Conservation (phyloP, 2,888 invertebrate species). For the Crematogaster levior region DNA sequence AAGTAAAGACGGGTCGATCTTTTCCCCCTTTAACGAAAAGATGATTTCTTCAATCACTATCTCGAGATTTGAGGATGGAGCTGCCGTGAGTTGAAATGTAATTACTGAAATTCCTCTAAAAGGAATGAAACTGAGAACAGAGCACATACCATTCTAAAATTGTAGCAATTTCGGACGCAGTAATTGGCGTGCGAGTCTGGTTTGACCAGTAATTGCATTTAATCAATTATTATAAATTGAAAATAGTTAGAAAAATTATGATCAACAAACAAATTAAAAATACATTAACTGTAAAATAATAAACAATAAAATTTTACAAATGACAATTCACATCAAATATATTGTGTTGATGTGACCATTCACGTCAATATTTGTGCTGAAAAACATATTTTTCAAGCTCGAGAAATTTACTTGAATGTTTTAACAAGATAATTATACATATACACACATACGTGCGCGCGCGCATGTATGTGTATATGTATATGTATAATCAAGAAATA, state of each 20-base stretch:
- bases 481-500: conserved; percentile 49
- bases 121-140: conserved; percentile 20
- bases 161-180: conserved; percentile 2
- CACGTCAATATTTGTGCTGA: no score
- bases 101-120: conserved; percentile 42
- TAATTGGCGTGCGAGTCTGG: background rate
- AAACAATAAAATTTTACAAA: background rate
- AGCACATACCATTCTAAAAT: conserved; percentile 28
- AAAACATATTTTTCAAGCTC: background rate
- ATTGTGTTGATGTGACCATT: background rate
- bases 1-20: conserved; percentile 7
- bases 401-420: background rate
- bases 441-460: no score
- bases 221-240: conserved; percentile 13
- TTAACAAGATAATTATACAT: background rate
- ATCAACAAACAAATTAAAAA: background rate
- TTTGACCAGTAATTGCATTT: background rate
- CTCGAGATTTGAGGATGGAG: conserved; percentile 9
- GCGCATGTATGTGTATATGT: background rate
- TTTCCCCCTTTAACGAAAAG: background rate
- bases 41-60: conserved; percentile 17
- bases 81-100: conserved; percentile 30
- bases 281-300: background rate
- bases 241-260: background rate
- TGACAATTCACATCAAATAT: background rate